phyloP scores from a whole-genome alignment of 1,140 invertebrate genomes.

The Aphaenogaster floridana region DNA sequence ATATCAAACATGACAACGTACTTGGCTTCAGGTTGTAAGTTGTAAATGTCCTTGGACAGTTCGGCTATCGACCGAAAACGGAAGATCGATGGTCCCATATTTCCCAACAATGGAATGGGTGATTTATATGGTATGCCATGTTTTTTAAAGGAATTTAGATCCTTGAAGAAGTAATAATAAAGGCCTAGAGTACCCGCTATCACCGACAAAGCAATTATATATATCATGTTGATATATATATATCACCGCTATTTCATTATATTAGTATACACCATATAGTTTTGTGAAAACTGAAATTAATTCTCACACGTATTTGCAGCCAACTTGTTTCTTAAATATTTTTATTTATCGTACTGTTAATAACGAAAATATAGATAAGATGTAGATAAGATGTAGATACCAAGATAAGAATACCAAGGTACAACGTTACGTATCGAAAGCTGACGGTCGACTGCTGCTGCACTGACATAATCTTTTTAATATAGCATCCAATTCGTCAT shows the following conservation, averaged over 20 bases:
- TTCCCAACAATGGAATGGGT: conserved; percentile 70
- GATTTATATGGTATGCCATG: conserved; percentile 43
- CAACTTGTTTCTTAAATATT: background rate
- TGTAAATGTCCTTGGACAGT: conserved; percentile 15
- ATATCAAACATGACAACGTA: conserved; percentile 82
- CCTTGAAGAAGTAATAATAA: conserved; percentile 16
- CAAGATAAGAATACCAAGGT: too few relatives aligned
- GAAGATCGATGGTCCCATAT: conserved; percentile 34
- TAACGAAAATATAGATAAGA: background rate
- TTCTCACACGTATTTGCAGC: background rate
- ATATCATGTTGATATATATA: conserved; percentile 19
- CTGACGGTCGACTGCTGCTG: background rate
- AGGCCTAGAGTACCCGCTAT: background rate
- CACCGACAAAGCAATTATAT: background rate
- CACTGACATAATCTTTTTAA: background rate
- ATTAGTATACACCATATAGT: background rate
- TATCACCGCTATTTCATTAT: background rate
- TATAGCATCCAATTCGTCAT: background rate
- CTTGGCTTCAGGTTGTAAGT: conserved; percentile 65
- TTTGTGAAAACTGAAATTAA: background rate
- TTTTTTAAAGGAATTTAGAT: conserved; percentile 61
- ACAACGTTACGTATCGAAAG: background rate
- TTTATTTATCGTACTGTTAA: background rate
- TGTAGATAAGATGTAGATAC: too few relatives aligned
- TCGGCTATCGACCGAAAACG: background rate